Evolutionary conservation across 2,888 invertebrate genomes (phyloP).

Genomic region (Aleiodes testaceus): DNA sequence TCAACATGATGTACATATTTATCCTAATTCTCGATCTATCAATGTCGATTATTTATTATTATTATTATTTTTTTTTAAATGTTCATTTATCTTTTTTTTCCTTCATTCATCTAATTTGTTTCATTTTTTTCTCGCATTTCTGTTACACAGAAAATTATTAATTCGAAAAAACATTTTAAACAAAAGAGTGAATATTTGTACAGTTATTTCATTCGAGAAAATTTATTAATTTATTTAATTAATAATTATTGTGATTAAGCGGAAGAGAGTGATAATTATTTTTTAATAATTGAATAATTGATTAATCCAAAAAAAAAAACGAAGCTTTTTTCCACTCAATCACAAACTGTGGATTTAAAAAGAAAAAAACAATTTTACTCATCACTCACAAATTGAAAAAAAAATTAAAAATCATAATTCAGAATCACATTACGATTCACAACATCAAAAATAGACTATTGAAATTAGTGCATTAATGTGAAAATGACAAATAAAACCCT

Average conservation of each 20-base stretch:
- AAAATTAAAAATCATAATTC: slow-evolving; percentile 13
- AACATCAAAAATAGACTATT: slow-evolving; percentile 72
- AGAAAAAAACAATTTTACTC: slow-evolving; percentile 51
- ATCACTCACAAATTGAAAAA: slow-evolving; percentile 64
- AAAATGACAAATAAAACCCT: slow-evolving; percentile 33
- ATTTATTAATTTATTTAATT: no score
- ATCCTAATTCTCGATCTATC: slow-evolving; percentile 51
- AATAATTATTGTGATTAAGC: no score
- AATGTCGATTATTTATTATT: slow-evolving; percentile 36
- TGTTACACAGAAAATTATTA: no score
- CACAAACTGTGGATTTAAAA: neutral
- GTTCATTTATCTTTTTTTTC: slow-evolving; percentile 49
- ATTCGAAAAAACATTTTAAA: no score
- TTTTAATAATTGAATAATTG: no score
- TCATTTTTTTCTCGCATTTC: no score
- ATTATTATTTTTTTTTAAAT: slow-evolving; percentile 38
- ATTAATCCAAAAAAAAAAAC: neutral
- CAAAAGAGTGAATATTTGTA: no score
- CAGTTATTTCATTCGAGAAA: no score
- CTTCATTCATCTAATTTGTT: slow-evolving; percentile 41
- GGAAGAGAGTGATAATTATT: no score
- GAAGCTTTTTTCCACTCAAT: neutral
- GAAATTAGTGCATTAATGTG: slow-evolving; percentile 65
- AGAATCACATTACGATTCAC: slow-evolving; percentile 59
- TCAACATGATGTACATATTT: slow-evolving; percentile 54